phyloP scores from a whole-genome alignment of 2,888 invertebrate species.

The Euplagia quadripunctaria region DNA sequence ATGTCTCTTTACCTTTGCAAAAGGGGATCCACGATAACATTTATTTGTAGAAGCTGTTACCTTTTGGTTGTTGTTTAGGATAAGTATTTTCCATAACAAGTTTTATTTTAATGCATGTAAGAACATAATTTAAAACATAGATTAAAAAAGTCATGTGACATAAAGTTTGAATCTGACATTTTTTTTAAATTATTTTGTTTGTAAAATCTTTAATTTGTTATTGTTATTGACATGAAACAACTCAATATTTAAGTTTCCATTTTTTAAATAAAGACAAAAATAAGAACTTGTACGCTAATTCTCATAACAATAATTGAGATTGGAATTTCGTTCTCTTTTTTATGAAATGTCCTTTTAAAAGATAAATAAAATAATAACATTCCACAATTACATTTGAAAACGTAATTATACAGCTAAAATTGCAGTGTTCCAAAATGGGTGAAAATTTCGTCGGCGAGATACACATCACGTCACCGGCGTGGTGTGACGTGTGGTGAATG shows the following conservation, averaged over 20 bases:
- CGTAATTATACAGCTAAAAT: constrained; percentile 12
- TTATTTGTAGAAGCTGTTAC: constrained; percentile 24
- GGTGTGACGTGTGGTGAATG: constrained; percentile 41
- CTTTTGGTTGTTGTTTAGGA: constrained; percentile 25
- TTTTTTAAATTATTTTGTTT: too few relatives aligned
- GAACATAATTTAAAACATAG: too few relatives aligned
- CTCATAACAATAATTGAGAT: not conserved
- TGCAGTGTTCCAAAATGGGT: constrained; percentile 26
- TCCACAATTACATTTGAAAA: constrained; percentile 1
- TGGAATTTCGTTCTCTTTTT: too few relatives aligned
- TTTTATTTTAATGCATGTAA: too few relatives aligned
- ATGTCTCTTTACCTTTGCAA: constrained; percentile 25
- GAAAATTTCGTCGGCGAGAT: constrained; percentile 23
- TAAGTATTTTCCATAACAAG: too few relatives aligned
- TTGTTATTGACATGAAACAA: not conserved
- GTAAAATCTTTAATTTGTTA: too few relatives aligned
- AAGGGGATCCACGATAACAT: constrained; percentile 30
- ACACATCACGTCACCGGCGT: constrained; percentile 27
- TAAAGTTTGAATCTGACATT: not conserved
- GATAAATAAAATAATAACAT: not conserved
- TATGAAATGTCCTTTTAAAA: too few relatives aligned
- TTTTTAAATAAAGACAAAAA: too few relatives aligned
- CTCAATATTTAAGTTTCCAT: not conserved
- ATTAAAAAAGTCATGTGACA: not conserved
- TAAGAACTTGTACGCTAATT: too few relatives aligned